A percentile compares a stretch with the other conserved stretches of the same genome.
phyloP scores from a whole-genome alignment of 2,888 invertebrate genomes.

The Eristalinus aeneus region DNA sequence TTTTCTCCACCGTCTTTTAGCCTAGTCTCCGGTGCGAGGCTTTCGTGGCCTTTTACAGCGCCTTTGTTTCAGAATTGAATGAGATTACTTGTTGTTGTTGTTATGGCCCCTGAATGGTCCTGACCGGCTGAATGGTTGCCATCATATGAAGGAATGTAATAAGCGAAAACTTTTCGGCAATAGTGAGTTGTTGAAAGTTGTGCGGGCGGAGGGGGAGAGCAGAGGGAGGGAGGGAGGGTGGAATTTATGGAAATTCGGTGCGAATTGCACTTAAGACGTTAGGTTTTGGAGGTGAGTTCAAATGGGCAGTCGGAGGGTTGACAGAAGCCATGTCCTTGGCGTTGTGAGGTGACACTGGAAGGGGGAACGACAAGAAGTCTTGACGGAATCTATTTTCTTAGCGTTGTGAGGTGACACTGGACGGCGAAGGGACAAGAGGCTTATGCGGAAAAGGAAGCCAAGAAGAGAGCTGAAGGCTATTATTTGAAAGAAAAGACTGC shows the following conservation, averaged over 20 bases:
- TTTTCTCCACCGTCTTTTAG: not conserved
- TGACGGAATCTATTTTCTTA: no score
- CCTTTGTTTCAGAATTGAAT: constrained; percentile 55
- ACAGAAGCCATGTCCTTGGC: not conserved
- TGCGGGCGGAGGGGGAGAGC: not conserved
- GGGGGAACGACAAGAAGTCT: no score
- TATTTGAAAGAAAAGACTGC: no score
- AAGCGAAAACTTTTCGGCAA: constrained; percentile 7
- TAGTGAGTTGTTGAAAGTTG: constrained; percentile 20
- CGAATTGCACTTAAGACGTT: constrained; percentile 18
- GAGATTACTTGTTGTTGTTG: constrained; percentile 16
- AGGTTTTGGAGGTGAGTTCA: not conserved
- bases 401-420: not conserved
- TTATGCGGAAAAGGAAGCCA: no score
- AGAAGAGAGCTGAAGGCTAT: no score
- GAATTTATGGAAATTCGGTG: constrained; percentile 32
- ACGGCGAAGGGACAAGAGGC: no score
- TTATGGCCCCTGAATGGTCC: not conserved
- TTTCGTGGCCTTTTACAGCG: constrained; percentile 48
- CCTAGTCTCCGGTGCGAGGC: not conserved
- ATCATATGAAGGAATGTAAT: constrained; percentile 29
- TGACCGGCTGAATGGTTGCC: not conserved
- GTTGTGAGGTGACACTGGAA: not conserved
- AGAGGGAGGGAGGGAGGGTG: not conserved
- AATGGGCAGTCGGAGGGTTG: not conserved